Conservation (phyloP, 2,888 invertebrate species). For the Stenodera caucasica region DNA sequence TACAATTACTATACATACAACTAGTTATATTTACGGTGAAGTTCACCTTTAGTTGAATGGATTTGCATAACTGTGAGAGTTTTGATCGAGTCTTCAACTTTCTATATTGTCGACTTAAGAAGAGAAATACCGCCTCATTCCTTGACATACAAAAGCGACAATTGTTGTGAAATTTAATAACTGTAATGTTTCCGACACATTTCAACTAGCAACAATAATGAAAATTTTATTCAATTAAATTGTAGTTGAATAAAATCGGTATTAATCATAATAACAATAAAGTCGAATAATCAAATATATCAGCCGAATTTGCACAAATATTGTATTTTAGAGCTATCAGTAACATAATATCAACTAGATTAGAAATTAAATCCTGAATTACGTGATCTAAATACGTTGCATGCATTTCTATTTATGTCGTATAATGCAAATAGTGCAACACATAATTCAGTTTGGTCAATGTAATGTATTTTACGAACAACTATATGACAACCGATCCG, state of each 20-base stretch:
- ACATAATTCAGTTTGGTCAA: not conserved
- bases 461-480: not conserved
- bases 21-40: not conserved
- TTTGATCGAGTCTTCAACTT: not conserved
- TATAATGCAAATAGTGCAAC: not conserved
- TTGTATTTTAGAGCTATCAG: not conserved
- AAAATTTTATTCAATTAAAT: too few species aligned
- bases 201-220: not conserved
- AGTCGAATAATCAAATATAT: too few species aligned
- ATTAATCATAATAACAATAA: too few species aligned
- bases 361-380: constrained; percentile 8
- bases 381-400: constrained; percentile 6
- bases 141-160: not conserved
- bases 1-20: not conserved
- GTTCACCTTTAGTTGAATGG: not conserved
- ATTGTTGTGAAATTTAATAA: not conserved
- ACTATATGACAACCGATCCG: not conserved
- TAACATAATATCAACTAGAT: constrained; percentile 11
- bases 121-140: not conserved
- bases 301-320: not conserved
- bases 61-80: not conserved
- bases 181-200: not conserved
- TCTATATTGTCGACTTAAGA: not conserved
- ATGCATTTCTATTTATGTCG: constrained; percentile 2
- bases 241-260: too few species aligned